These are phyloP conservation scores for Caenorhabditis drosophilae DNA, from an alignment of 2,888 invertebrate genomes.

Conservation along the genomic window DNA sequence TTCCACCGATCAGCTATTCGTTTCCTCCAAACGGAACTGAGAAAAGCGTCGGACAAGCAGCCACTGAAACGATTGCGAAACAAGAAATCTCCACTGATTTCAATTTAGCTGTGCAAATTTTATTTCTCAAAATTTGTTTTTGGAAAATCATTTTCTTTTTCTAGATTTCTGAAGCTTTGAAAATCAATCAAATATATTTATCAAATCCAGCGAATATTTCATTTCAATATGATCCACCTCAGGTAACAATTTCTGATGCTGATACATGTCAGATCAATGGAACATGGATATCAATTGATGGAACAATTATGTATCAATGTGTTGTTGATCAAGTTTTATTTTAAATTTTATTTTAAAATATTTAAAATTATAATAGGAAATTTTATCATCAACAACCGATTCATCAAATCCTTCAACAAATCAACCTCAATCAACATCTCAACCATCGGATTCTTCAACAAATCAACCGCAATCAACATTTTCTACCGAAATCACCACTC, in stretches of 20 bases:
- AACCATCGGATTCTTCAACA: too few species aligned
- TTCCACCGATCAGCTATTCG: slow-evolving; percentile 19
- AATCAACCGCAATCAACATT: not conserved
- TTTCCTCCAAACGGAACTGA: slow-evolving; percentile 14
- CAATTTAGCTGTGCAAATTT: slow-evolving; percentile 7
- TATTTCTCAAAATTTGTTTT: too few species aligned
- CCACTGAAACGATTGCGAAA: slow-evolving; percentile 6
- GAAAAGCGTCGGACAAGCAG: slow-evolving; percentile 6
- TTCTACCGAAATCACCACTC: not conserved
- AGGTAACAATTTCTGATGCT: slow-evolving; percentile 11
- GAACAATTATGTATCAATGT: slow-evolving; percentile 21
- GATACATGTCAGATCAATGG: slow-evolving; percentile 6
- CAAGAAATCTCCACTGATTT: slow-evolving; percentile 10
- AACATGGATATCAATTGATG: slow-evolving; percentile 11
- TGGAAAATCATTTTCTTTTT: not conserved
- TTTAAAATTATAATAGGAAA: too few species aligned
- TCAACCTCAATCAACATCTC: too few species aligned
- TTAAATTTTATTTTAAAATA: not conserved
- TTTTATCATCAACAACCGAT: not conserved
- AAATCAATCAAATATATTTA: slow-evolving; percentile 15
- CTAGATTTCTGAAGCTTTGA: slow-evolving; percentile 14
- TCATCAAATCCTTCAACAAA: not conserved
- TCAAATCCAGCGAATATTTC: slow-evolving; percentile 14
- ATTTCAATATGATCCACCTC: slow-evolving; percentile 11
- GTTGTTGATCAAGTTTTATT: not conserved